Conservation (phyloP, 2,113 vertebrate species). For the Oceanites oceanicus region DNA sequence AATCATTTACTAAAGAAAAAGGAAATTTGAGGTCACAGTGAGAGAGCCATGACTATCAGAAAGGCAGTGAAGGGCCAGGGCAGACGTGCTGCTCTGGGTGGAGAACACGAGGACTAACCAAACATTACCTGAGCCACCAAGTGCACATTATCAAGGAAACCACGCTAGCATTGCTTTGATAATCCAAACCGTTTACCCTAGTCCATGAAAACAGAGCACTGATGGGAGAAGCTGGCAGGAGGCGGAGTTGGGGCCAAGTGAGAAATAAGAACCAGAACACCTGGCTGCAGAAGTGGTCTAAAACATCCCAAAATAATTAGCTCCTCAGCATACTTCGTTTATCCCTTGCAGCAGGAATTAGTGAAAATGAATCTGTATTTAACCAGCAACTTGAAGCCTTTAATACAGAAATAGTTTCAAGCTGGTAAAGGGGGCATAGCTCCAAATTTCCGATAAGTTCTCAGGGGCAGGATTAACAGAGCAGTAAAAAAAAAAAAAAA, state of each 20-base stretch:
- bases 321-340: neutral
- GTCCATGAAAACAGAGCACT: neutral
- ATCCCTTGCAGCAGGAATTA: neutral
- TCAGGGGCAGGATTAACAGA: neutral
- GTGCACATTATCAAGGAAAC: neutral
- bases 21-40: neutral
- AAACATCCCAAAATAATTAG: neutral
- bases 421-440: neutral
- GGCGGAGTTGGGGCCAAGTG: neutral
- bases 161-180: neutral
- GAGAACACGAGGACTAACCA: neutral
- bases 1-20: neutral
- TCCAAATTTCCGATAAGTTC: neutral
- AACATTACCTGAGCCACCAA: neutral
- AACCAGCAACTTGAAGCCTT: neutral
- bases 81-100: neutral
- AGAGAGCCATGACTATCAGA: neutral
- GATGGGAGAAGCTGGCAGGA: neutral
- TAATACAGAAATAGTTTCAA: neutral
- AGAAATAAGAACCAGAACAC: slow-evolving; percentile 31
- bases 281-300: slow-evolving; percentile 10
- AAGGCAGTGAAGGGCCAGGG: neutral
- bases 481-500: neutral
- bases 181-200: neutral
- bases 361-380: neutral